These are phyloP conservation scores for Eucidaris tribuloides DNA, from an alignment of 35 echinoderm and acorn worm genomes.

Conservation along the genomic window DNA sequence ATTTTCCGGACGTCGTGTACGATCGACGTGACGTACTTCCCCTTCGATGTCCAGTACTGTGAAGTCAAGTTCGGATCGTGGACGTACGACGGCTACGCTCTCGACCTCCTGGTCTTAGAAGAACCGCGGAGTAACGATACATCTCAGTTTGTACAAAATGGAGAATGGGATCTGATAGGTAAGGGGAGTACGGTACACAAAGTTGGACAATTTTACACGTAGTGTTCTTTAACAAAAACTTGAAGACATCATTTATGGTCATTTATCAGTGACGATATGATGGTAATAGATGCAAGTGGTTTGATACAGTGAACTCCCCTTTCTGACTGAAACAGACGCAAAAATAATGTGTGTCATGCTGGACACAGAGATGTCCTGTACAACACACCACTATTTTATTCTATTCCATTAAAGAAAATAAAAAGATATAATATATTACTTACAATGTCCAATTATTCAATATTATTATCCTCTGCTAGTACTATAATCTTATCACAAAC, in stretches of 20 bases:
- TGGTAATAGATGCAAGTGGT: not conserved
- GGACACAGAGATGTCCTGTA: not conserved
- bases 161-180: constrained; percentile 88
- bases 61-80: constrained; percentile 80
- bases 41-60: constrained; percentile 85
- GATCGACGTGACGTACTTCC: constrained; percentile 85
- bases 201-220: not conserved
- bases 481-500: too few relatives aligned
- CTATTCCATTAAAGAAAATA: too few relatives aligned
- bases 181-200: not conserved
- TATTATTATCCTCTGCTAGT: too few relatives aligned
- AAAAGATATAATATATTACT: too few relatives aligned
- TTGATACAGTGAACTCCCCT: not conserved
- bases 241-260: not conserved
- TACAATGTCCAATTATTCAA: too few relatives aligned
- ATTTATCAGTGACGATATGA: not conserved
- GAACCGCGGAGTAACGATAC: not conserved
- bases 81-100: constrained; percentile 62
- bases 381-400: not conserved
- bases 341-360: too few relatives aligned
- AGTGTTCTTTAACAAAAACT: too few relatives aligned
- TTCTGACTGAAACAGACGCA: too few relatives aligned
- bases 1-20: constrained; percentile 73
- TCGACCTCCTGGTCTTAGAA: constrained; percentile 24
- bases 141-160: constrained; percentile 45